Conservation (phyloP, 2,113 vertebrate genomes). For the Anhinga rufa region DNA sequence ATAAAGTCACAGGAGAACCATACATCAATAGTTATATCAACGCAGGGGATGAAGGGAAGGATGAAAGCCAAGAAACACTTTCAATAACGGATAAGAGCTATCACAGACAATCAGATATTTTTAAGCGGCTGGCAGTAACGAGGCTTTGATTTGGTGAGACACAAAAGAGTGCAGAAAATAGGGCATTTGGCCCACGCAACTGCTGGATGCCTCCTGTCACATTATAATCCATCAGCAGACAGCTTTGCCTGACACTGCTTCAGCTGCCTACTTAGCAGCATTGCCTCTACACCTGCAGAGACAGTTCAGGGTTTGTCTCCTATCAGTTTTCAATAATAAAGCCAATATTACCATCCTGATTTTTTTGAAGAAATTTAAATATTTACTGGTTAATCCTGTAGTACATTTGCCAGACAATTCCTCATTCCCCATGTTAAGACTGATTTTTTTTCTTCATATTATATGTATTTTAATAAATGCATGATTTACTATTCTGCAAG, state of each 20-base stretch:
- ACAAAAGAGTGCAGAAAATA: not conserved
- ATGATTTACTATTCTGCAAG: conserved; percentile 60
- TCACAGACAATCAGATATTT: not conserved
- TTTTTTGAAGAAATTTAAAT: not conserved
- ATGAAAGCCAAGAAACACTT: not conserved
- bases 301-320: not conserved
- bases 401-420: not conserved
- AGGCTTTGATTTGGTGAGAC: not conserved
- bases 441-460: not conserved
- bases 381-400: not conserved
- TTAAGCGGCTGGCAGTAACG: not conserved
- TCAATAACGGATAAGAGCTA: not conserved
- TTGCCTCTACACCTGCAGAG: not conserved
- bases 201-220: not conserved
- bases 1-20: not conserved
- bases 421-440: not conserved
- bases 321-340: not conserved
- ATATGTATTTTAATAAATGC: conserved; percentile 58
- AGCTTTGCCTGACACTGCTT: not conserved
- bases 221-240: not conserved
- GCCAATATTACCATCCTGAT: not conserved
- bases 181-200: not conserved
- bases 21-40: not conserved
- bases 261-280: not conserved
- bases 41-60: not conserved